Conservation (phyloP, 1,140 invertebrate species). For the Panagrolaimus sp. region DNA sequence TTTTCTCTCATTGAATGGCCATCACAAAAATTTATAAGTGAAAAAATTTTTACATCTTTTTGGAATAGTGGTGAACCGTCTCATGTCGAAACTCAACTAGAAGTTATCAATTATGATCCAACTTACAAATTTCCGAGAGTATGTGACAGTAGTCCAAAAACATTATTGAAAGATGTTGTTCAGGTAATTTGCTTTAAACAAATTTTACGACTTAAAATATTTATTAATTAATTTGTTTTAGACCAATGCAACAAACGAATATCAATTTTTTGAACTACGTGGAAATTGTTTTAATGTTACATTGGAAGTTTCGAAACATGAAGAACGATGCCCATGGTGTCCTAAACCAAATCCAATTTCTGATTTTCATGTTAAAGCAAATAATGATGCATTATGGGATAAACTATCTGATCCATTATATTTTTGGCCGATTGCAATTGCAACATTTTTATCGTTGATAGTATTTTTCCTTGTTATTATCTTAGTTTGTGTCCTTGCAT, state of each 20-base stretch:
- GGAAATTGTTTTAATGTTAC: constrained; percentile 36
- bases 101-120: constrained; percentile 34
- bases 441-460: not conserved
- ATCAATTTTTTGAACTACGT: constrained; percentile 16
- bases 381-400: not conserved
- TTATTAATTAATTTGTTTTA: no score
- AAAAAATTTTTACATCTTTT: not conserved
- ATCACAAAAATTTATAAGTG: not conserved
- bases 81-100: constrained; percentile 25
- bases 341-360: constrained; percentile 20
- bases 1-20: constrained; percentile 9
- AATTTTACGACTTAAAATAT: no score
- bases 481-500: not conserved
- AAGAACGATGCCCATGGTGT: constrained; percentile 37
- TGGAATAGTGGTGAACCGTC: constrained; percentile 29
- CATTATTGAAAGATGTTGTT: constrained; percentile 23
- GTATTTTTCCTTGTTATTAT: constrained; percentile 1
- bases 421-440: constrained; percentile 2
- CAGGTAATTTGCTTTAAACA: not conserved
- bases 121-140: constrained; percentile 38
- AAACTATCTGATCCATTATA: not conserved
- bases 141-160: constrained; percentile 34
- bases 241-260: no score
- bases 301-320: constrained; percentile 29
- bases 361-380: not conserved